Evolutionary conservation across 2,888 invertebrate species (phyloP).

Genomic region (Nymphalis urticae): DNA sequence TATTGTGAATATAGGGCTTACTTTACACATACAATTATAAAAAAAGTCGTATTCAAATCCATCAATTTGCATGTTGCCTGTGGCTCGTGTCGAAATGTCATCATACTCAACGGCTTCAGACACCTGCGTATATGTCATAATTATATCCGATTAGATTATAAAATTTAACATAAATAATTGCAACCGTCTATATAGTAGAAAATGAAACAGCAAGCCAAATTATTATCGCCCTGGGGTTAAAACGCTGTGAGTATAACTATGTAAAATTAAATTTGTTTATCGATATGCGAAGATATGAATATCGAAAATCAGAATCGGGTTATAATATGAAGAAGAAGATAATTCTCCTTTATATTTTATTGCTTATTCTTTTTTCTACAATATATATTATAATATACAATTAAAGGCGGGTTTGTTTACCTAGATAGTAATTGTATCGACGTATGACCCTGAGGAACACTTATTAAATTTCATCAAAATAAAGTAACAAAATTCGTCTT

Average conservation of each 20-base stretch:
- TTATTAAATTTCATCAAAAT: too few species aligned
- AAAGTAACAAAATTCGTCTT: too few species aligned
- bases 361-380: too few species aligned
- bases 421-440: too few species aligned
- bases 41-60: slow-evolving; percentile 47
- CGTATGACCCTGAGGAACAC: too few species aligned
- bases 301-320: too few species aligned
- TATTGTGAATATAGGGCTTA: slow-evolving; percentile 26
- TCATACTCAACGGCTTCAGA: slow-evolving; percentile 43
- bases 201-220: neutral
- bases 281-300: neutral
- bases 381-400: too few species aligned
- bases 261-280: neutral
- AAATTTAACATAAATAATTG: slow-evolving; percentile 25
- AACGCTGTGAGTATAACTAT: neutral
- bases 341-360: too few species aligned
- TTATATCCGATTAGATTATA: slow-evolving; percentile 31
- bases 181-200: slow-evolving; percentile 6
- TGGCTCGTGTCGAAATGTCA: slow-evolving; percentile 46
- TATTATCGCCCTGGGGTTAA: neutral
- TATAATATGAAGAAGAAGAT: too few species aligned
- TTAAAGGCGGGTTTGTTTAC: too few species aligned
- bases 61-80: slow-evolving; percentile 58
- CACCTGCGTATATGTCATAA: slow-evolving; percentile 36
- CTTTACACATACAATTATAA: slow-evolving; percentile 41